Percentiles rank a stretch among this genome's conserved stretches.
phyloP scores from a whole-genome alignment of 30 jellyfish, hydroid and myxozoan species.

The Turritopsis dohrnii region DNA sequence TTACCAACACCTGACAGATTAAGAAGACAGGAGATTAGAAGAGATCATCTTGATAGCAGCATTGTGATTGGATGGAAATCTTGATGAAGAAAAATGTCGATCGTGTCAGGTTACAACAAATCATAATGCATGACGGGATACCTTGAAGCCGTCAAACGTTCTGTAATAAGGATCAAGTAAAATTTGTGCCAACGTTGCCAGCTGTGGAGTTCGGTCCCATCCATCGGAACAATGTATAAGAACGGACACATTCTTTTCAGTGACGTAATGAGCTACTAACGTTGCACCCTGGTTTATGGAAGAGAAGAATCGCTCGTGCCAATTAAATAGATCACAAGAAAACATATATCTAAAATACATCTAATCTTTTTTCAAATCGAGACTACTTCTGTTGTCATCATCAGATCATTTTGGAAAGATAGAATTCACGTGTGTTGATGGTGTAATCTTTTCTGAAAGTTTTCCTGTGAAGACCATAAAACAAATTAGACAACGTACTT shows the following conservation, averaged over 20 bases:
- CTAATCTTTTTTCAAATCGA: too few relatives aligned
- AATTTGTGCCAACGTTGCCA: constrained; percentile 80
- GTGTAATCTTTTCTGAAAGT: too few relatives aligned
- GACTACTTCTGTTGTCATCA: too few relatives aligned
- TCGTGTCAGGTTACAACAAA: background rate
- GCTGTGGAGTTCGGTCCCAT: constrained; percentile 96
- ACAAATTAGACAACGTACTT: constrained; percentile 27
- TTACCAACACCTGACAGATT: constrained; percentile 51
- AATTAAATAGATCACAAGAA: background rate
- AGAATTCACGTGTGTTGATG: too few relatives aligned
- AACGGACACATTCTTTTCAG: constrained; percentile 71
- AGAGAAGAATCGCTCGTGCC: too few relatives aligned
- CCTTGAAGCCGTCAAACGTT: constrained; percentile 89
- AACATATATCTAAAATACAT: background rate
- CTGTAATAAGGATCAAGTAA: constrained; percentile 78
- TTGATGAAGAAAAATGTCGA: background rate
- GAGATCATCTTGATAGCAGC: too few relatives aligned
- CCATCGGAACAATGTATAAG: constrained; percentile 91
- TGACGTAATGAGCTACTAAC: constrained; percentile 74
- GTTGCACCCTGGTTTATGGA: constrained; percentile 98
- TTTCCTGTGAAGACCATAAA: background rate
- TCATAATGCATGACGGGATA: background rate
- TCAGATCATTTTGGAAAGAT: too few relatives aligned
- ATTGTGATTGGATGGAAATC: background rate
- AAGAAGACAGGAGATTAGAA: background rate